phyloP scores from a whole-genome alignment of 1,140 invertebrate genomes.

The Drosophila littoralis region DNA sequence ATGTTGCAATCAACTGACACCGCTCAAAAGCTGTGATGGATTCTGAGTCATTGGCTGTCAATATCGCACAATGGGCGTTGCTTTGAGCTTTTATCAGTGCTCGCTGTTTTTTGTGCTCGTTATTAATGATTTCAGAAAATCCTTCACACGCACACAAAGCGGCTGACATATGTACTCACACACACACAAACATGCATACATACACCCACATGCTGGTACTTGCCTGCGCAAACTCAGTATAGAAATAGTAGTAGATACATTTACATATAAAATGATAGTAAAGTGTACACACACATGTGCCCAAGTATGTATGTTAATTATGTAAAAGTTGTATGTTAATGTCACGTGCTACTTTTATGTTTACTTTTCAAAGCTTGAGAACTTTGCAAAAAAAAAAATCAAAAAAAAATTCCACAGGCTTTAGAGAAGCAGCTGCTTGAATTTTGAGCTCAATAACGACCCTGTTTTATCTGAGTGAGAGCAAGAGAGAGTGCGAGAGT shows the following conservation, averaged over 20 bases:
- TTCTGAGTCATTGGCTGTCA: constrained; percentile 43
- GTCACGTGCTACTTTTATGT: constrained; percentile 38
- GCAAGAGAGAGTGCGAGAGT: constrained; percentile 2
- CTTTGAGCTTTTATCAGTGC: constrained; percentile 58
- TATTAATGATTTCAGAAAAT: constrained; percentile 48
- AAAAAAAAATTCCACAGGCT: constrained; percentile 19
- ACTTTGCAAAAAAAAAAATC: constrained; percentile 1
- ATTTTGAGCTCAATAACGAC: constrained; percentile 27
- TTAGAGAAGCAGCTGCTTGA: constrained; percentile 15
- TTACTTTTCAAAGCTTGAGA: constrained; percentile 20
- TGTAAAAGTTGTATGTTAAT: constrained; percentile 33
- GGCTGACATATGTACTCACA: constrained; percentile 11
- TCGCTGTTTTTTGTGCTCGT: constrained; percentile 32
- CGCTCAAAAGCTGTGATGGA: constrained; percentile 30
- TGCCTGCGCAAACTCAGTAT: constrained; percentile 65
- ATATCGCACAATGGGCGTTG: constrained; percentile 53
- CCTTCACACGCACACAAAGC: constrained; percentile 54
- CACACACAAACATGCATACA: constrained; percentile 15
- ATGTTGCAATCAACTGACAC: constrained; percentile 17
- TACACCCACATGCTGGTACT: constrained; percentile 27
- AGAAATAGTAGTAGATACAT: constrained; percentile 62
- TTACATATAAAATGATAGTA: constrained; percentile 47
- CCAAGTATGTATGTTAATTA: constrained; percentile 20
- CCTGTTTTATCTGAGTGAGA: constrained; percentile 15
- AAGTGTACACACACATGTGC: constrained; percentile 14